These are phyloP conservation scores for Phalera bucephala DNA, from an alignment of 2,888 invertebrate species.

Conservation along the genomic window DNA sequence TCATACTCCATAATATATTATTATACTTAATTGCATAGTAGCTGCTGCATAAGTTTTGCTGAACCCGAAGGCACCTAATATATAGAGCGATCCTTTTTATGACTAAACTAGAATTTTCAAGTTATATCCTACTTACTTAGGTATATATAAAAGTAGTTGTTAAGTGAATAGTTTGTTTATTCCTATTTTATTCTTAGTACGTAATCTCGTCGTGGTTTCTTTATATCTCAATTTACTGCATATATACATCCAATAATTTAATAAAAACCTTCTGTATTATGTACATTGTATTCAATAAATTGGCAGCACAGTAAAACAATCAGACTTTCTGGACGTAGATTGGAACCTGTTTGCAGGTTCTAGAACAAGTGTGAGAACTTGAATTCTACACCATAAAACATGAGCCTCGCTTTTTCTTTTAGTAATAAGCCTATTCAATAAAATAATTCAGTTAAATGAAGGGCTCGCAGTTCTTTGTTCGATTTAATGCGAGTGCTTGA, in stretches of 20 bases:
- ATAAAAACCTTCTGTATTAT: too few relatives aligned
- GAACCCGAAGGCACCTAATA: too few relatives aligned
- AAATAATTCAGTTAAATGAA: conserved; percentile 44
- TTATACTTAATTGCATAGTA: too few relatives aligned
- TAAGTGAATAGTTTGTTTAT: too few relatives aligned
- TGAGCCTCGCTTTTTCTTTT: conserved; percentile 30
- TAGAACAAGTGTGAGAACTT: conserved; percentile 48
- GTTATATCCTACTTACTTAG: too few relatives aligned
- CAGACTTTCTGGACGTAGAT: conserved; percentile 17
- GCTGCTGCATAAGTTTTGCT: too few relatives aligned
- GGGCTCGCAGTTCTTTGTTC: conserved; percentile 34
- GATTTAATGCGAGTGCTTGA: conserved; percentile 28
- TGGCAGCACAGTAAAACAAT: conserved; percentile 35
- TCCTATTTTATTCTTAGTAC: too few relatives aligned
- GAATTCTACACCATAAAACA: conserved; percentile 28
- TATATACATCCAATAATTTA: background rate
- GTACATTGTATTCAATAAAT: conserved; percentile 35
- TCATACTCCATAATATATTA: too few relatives aligned
- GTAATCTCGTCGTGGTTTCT: conserved; percentile 18
- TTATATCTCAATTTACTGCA: conserved; percentile 3
- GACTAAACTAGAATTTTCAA: too few relatives aligned
- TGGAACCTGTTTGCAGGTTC: conserved; percentile 31
- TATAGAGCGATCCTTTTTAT: too few relatives aligned
- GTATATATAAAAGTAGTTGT: too few relatives aligned
- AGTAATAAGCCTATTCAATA: conserved; percentile 62